These are phyloP conservation scores for Nephrocerus scutellatus DNA, from an alignment of 2,888 invertebrate species.

Conservation along the genomic window DNA sequence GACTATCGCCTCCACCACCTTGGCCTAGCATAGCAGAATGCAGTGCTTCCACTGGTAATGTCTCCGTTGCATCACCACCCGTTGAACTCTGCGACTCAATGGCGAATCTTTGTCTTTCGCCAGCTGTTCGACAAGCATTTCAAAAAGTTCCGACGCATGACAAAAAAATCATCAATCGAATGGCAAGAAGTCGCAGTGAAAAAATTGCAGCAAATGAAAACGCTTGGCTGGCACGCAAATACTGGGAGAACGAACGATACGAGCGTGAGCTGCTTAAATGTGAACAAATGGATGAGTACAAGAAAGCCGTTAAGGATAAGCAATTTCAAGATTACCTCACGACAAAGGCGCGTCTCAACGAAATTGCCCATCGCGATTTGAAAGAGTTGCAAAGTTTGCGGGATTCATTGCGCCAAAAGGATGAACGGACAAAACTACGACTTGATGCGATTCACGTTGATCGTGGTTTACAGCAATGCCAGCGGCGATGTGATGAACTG, in stretches of 20 bases:
- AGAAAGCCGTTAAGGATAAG: slow-evolving; percentile 40
- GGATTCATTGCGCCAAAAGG: slow-evolving; percentile 37
- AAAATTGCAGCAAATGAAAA: slow-evolving; percentile 39
- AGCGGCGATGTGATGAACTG: slow-evolving; percentile 39
- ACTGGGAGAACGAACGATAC: slow-evolving; percentile 46
- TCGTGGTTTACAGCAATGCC: slow-evolving; percentile 34
- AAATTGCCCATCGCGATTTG: slow-evolving; percentile 39
- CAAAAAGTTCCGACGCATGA: slow-evolving; percentile 41
- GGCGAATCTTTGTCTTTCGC: slow-evolving; percentile 42
- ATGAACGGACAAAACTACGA: slow-evolving; percentile 36
- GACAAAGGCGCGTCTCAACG: slow-evolving; percentile 40
- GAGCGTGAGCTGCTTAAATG: slow-evolving; percentile 42
- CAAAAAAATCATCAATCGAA: slow-evolving; percentile 45
- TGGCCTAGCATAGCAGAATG: slow-evolving; percentile 1
- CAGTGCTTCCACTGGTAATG: neutral
- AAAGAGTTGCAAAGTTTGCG: slow-evolving; percentile 37
- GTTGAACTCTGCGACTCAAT: slow-evolving; percentile 37
- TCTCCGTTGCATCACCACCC: slow-evolving; percentile 13
- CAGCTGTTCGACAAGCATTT: slow-evolving; percentile 38
- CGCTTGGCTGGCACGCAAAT: slow-evolving; percentile 44
- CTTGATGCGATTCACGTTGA: slow-evolving; percentile 37
- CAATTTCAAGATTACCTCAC: slow-evolving; percentile 42
- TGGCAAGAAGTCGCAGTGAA: slow-evolving; percentile 43
- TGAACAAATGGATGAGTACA: slow-evolving; percentile 43
- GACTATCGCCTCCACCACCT: slow-evolving; percentile 9